Evolutionary conservation across 2,888 invertebrate species (phyloP), one percentile per base, ranked within the genome.

Genomic region (Hypsopygia costalis): DNA sequence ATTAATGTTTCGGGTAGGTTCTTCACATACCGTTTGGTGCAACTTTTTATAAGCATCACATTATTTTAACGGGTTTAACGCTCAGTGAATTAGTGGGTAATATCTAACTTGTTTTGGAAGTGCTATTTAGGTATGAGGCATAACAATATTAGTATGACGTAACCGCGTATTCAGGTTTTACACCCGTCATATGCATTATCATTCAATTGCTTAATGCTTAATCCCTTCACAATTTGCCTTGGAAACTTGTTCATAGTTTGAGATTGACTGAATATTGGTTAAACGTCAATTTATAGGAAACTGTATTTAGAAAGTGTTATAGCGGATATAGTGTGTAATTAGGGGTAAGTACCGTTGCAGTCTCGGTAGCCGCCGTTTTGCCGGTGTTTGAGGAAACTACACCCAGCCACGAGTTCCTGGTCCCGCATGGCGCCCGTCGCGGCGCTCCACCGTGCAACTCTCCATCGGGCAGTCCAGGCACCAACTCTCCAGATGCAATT

Each of bases 311-410:
- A 16, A 16, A 16, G 3, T 16, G 16, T 16, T 16, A 16, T 16
- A 16, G 16, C 16, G 16, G 16, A 16, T 63, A 69, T 49, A n/a
- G n/a, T n/a, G n/a, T n/a, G 73, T 85, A 83, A 85, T 85, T 81
- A 76, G 80, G 78, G 69, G 80, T 77, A 77, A n/a, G 80, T 67
- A 69, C 77, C 69, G 76, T 61, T 49, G 69, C 71, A 56, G 79
- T 57, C 58, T 78, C 78, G 53, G 77, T 70, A 51, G 79, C 65
- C 70, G 86, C 87, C 87, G 87, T 87, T 61, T 80, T 87, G 86
- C 62, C 63, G 75, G 68, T 76, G 63, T 78, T 62, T 52, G 59
- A 48, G 57, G 55, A 52, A 65, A 58, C 78, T 81, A 82, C 70
- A 70, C 74, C 68, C 68, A 76, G 72, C 71, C 74, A 64, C 70